Evolutionary conservation across 2,797 vertebrate genomes (phyloP).

Genomic region (Ctenopoma multispine): DNA sequence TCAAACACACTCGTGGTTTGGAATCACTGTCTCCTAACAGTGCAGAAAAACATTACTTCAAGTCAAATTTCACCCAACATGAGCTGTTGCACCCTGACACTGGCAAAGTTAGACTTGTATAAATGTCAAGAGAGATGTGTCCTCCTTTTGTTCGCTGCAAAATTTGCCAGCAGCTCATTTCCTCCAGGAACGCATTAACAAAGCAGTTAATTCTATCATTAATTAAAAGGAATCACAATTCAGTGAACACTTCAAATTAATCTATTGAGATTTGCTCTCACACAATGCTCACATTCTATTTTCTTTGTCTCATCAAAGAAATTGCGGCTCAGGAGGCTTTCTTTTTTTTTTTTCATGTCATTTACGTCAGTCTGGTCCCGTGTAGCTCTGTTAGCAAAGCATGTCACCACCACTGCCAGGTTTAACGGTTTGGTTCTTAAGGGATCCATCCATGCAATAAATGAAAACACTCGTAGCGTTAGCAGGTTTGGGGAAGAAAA

Average conservation of each 20-base stretch:
- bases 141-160: slow-evolving; percentile 81
- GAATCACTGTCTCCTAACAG: slow-evolving; percentile 35
- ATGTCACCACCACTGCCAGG: slow-evolving; percentile 61
- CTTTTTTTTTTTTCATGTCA: slow-evolving; percentile 28
- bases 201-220: slow-evolving; percentile 87
- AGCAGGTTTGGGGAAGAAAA: slow-evolving; percentile 18
- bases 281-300: slow-evolving; percentile 76
- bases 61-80: slow-evolving; percentile 77
- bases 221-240: slow-evolving; percentile 88
- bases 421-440: slow-evolving; percentile 52
- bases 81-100: slow-evolving; percentile 75
- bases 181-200: slow-evolving; percentile 86
- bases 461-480: slow-evolving; percentile 40
- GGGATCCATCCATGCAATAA: slow-evolving; percentile 44
- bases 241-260: slow-evolving; percentile 87
- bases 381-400: slow-evolving; percentile 67
- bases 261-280: slow-evolving; percentile 84
- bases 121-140: slow-evolving; percentile 83
- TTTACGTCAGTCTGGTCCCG: slow-evolving; percentile 55
- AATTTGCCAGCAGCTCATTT: slow-evolving; percentile 82
- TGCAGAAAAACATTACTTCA: slow-evolving; percentile 75
- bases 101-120: slow-evolving; percentile 78
- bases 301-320: slow-evolving; percentile 75
- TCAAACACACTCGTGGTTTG: slow-evolving; percentile 29
- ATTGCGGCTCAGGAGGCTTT: slow-evolving; percentile 57